Evolutionary conservation across 1,140 invertebrate genomes (phyloP).

Genomic region (Plodia interpunctella): DNA sequence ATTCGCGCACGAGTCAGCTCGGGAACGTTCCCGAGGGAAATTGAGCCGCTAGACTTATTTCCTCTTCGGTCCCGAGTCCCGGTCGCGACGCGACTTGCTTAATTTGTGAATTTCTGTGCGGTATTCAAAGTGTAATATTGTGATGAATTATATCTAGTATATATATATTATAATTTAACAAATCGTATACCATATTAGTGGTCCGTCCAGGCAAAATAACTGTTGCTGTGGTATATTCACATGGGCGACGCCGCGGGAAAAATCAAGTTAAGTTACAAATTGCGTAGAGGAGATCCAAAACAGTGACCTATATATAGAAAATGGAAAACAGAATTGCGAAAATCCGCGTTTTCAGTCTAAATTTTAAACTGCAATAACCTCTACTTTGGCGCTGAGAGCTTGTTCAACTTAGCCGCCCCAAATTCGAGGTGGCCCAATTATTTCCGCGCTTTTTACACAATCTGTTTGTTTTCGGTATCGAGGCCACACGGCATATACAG

Average conservation of each 20-base stretch:
- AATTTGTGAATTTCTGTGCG: background rate
- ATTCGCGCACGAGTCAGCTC: too few species aligned
- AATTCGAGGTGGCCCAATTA: background rate
- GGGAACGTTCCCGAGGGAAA: conserved; percentile 7
- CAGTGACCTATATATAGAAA: too few species aligned
- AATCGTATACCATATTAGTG: too few species aligned
- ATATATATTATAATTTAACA: too few species aligned
- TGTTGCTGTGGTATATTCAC: too few species aligned
- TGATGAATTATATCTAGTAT: too few species aligned
- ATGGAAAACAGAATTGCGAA: background rate
- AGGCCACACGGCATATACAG: background rate
- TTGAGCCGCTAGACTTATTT: conserved; percentile 16
- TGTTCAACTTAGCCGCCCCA: background rate
- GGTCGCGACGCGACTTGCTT: background rate
- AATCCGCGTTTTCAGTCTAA: background rate
- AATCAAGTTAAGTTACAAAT: too few species aligned
- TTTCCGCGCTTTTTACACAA: background rate
- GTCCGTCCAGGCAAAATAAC: too few species aligned
- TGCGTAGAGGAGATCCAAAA: too few species aligned
- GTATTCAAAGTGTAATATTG: background rate
- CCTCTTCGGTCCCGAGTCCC: background rate
- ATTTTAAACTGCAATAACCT: background rate
- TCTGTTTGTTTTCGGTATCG: conserved; percentile 4
- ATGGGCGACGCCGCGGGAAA: too few species aligned
- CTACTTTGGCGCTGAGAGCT: background rate